Evolutionary conservation across 2,797 vertebrate genomes (phyloP).

Genomic region (Hippopotamyrus pictus): DNA sequence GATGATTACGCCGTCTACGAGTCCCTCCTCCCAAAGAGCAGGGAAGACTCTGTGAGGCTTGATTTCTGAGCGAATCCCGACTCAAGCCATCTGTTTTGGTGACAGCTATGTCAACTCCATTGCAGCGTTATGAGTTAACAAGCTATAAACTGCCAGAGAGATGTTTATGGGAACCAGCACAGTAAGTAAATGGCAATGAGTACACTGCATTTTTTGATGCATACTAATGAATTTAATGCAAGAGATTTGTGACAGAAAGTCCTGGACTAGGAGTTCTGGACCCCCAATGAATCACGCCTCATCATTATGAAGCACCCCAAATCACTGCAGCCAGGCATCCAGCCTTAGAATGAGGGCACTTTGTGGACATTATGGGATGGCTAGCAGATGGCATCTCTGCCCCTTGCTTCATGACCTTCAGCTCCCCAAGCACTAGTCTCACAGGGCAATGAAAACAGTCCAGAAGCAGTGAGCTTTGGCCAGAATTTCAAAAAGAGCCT

Average conservation of each 20-base stretch:
- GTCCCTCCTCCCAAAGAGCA: neutral
- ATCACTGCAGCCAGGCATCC: constrained; percentile 24
- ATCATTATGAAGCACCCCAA: constrained; percentile 42
- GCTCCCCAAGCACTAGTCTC: constrained; percentile 32
- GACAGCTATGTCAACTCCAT: neutral
- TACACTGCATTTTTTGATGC: neutral
- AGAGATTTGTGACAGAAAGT: constrained; percentile 27
- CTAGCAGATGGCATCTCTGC: constrained; percentile 38
- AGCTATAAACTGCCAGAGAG: neutral
- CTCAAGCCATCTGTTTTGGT: neutral
- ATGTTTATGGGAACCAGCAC: neutral
- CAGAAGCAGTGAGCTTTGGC: constrained; percentile 29
- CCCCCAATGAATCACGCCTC: constrained; percentile 27
- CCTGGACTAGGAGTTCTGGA: neutral
- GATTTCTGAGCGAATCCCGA: neutral
- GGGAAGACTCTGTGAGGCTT: neutral
- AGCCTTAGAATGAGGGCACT: constrained; percentile 33
- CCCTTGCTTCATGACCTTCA: constrained; percentile 26
- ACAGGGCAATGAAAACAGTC: constrained; percentile 18
- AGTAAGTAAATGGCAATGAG: neutral
- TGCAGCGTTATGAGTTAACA: neutral
- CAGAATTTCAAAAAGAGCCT: neutral
- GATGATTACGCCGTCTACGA: neutral
- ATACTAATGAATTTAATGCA: constrained; percentile 8
- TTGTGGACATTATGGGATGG: constrained; percentile 13